These are phyloP conservation scores for Spilogale gracilis DNA, from an alignment of 2,113 vertebrate genomes.

Conservation along the genomic window DNA sequence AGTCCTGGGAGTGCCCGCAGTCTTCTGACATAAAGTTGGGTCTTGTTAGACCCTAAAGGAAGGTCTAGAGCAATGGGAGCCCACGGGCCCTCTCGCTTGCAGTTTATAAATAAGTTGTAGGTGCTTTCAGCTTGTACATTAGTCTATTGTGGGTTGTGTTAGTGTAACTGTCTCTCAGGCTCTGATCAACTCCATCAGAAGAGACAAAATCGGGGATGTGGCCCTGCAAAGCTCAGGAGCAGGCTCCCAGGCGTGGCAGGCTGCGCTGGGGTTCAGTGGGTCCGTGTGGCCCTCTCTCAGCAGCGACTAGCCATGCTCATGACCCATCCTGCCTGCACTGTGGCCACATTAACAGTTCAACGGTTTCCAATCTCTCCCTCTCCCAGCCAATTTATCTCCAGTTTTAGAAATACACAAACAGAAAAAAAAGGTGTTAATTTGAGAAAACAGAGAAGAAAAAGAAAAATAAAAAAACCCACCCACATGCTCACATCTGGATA, in stretches of 20 bases:
- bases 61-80: background rate
- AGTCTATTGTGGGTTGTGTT: background rate
- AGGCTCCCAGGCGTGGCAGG: background rate
- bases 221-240: background rate
- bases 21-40: background rate
- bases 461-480: background rate
- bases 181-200: background rate
- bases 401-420: slow-evolving; percentile 36
- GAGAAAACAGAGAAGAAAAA: slow-evolving; percentile 31
- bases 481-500: background rate
- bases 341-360: background rate
- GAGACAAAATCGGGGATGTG: background rate
- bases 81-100: background rate
- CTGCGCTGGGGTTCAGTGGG: background rate
- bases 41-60: background rate
- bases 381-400: slow-evolving; percentile 1
- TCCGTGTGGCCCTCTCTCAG: background rate
- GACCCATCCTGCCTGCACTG: background rate
- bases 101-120: background rate
- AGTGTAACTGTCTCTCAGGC: background rate
- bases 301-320: background rate
- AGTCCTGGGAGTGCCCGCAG: background rate
- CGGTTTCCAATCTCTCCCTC: background rate
- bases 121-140: background rate
- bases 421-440: slow-evolving; percentile 2